Evolutionary conservation across 2,797 vertebrate genomes (phyloP).

Genomic region (Urocyon cinereoargenteus): DNA sequence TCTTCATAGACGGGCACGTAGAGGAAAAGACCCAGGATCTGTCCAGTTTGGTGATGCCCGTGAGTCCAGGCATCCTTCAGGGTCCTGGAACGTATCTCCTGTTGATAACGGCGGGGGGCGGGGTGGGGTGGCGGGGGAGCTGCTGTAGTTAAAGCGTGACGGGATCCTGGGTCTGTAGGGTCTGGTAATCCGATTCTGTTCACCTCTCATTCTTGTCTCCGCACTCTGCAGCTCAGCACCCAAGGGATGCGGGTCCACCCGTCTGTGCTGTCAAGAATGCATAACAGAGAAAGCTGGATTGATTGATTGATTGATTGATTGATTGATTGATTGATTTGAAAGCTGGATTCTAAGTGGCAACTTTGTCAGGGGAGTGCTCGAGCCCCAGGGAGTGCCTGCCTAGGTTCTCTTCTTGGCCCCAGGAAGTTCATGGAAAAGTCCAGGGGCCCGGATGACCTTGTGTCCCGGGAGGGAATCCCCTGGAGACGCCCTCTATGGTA

Average conservation of each 20-base stretch:
- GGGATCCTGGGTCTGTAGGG: background rate
- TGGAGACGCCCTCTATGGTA: background rate
- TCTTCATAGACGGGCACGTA: accelerated
- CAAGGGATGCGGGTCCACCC: background rate
- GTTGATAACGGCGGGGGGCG: no score
- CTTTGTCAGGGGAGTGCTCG: background rate
- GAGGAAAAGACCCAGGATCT: no score
- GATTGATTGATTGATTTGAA: no score
- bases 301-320: no score
- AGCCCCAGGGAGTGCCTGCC: background rate
- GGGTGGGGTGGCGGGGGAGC: background rate
- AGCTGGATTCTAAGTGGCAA: background rate
- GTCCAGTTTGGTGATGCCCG: accelerated
- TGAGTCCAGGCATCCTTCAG: background rate
- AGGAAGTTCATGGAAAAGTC: background rate
- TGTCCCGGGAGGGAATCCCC: background rate
- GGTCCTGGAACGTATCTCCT: background rate
- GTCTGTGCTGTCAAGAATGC: background rate
- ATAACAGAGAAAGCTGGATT: background rate
- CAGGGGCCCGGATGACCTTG: background rate
- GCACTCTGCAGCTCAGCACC: background rate
- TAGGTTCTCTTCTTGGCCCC: background rate
- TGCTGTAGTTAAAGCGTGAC: background rate
- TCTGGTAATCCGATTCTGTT: background rate
- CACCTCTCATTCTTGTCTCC: background rate